Evolutionary conservation across 2,113 vertebrate genomes (phyloP), one percentile per base, ranked within the genome.

Genomic region (Hippoglossus stenolepis): DNA sequence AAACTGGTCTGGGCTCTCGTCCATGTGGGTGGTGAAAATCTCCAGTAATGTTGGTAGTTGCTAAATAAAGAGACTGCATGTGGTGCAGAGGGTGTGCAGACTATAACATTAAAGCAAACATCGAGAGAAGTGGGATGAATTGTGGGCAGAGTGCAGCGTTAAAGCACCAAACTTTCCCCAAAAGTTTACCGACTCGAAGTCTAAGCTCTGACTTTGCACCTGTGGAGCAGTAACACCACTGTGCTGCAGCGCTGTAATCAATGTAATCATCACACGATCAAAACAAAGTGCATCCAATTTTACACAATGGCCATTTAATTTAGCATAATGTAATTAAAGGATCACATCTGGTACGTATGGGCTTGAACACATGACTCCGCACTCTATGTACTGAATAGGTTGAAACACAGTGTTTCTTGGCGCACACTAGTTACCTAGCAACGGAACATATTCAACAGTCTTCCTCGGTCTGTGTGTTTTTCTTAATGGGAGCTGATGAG

Each of bases 381-480:
- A 65, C 4, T 31, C 28, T 31, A 5, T 31, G 4, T 31, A 31
- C 28, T 31, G 28, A 31, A 31, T 5, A 31, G 28, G 28, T 31
- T 31, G 28, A 31, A 31, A 6, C 60, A 51, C 51, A 40, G 57
- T 68, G 66, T 77, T 75, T 89, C 79, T 1, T 23, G 21, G n/a
- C 38, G 24, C 62, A 64, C 38, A 14, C 62, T 64, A 79, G 91
- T 91, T 90, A 70, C 90, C 88, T 89, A 88, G 91, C 90, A 92
- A 92, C 91, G 43, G 47, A 78, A 73, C 67, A 79, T 56, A 75
- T 76, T 84, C 58, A 61, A 79, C 35, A 61, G 60, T 73, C 14
- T 35, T 73, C 66, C 28, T 51, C 9, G 78, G 58, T 82, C 54
- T 80, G 62, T 47, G 43, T 82, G 63, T 51, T 73, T 75, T 70